phyloP scores from a whole-genome alignment of 2,888 invertebrate genomes.

The Clostera curtula region DNA sequence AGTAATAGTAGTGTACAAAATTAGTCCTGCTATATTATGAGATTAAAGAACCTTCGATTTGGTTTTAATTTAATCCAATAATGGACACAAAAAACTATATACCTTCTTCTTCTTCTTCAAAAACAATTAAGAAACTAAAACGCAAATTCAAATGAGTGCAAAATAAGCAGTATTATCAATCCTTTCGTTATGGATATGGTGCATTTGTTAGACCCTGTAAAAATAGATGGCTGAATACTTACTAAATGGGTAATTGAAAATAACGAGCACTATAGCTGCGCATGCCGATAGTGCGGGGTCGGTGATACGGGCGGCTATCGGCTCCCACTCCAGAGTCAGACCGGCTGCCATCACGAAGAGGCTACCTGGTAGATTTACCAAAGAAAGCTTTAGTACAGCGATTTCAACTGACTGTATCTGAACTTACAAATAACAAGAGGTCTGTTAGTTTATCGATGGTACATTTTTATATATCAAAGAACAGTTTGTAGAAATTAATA shows the following conservation, averaged over 20 bases:
- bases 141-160: too few species aligned
- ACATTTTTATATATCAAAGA: background rate
- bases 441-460: constrained; percentile 3
- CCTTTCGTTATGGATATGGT: too few species aligned
- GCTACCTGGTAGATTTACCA: constrained; percentile 80
- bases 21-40: too few species aligned
- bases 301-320: constrained; percentile 68
- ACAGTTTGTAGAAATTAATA: too few species aligned
- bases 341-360: constrained; percentile 81
- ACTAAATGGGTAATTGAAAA: constrained; percentile 88
- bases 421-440: background rate
- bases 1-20: too few species aligned
- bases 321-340: constrained; percentile 61
- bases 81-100: too few species aligned
- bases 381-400: constrained; percentile 2
- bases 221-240: constrained; percentile 24
- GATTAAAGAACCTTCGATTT: too few species aligned
- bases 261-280: constrained; percentile 80
- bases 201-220: too few species aligned
- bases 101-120: too few species aligned
- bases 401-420: background rate
- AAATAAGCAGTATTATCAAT: too few species aligned
- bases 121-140: too few species aligned
- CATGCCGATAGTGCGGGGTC: constrained; percentile 86
- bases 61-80: too few species aligned